These are phyloP conservation scores for Lepidurus packardi DNA, from an alignment of 1,140 invertebrate genomes.

Conservation along the genomic window DNA sequence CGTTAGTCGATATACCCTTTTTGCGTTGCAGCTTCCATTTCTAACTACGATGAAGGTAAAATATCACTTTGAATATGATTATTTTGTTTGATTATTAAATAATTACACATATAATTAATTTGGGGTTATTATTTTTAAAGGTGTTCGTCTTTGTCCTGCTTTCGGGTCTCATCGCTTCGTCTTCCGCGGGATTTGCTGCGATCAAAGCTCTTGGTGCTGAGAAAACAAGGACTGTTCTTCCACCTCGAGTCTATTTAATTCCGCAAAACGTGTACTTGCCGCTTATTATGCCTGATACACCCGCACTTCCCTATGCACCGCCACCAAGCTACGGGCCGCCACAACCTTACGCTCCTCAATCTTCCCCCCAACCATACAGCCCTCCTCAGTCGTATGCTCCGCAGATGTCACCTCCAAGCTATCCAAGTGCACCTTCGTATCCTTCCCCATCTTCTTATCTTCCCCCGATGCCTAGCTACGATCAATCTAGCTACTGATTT, in stretches of 20 bases:
- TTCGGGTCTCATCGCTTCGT: neutral
- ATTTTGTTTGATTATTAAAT: neutral
- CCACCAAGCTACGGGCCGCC: neutral
- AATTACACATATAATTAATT: too few species aligned
- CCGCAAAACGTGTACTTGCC: neutral
- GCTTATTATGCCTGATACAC: neutral
- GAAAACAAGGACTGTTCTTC: neutral
- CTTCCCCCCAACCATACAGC: neutral
- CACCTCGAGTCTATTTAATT: neutral
- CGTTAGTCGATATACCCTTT: neutral
- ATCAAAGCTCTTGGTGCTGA: neutral
- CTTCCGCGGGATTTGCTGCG: neutral
- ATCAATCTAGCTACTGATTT: too few species aligned
- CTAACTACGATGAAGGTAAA: neutral
- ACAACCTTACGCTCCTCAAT: neutral
- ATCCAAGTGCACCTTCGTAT: too few species aligned
- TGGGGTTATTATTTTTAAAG: neutral
- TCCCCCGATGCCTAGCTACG: too few species aligned
- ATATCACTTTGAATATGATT: neutral
- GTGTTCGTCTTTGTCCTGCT: neutral
- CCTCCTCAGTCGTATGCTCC: neutral
- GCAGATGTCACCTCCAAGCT: too few species aligned
- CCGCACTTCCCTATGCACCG: neutral
- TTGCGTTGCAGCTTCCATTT: neutral
- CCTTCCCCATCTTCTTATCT: too few species aligned